Evolutionary conservation across 2,113 vertebrate genomes (phyloP), one percentile per base, ranked within the genome.

Genomic region (Onychostoma macrolepis): DNA sequence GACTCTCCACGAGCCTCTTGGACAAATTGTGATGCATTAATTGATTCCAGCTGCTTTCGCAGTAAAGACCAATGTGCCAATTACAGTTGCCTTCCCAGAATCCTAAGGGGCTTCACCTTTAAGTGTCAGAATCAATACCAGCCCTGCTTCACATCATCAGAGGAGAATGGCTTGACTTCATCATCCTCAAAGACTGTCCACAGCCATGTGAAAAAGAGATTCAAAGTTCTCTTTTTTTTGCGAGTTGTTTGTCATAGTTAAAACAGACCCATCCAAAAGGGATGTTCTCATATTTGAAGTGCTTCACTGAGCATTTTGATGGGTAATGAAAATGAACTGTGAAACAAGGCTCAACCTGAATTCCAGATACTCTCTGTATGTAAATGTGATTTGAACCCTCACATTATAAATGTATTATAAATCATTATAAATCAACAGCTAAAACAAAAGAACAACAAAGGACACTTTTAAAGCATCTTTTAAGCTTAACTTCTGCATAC

Each of bases 71-170:
- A 19, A 11, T 19, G 63, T 65, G 12, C 82, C 36, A 26, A 56
- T 72, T 2, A 19, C 79, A 74, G 11, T 56, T 1, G 28, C 17
- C 33, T 87, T 61, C 63, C 48, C n/a, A 58, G 43, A 84, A 58
- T n/a, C 72, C 26, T 78, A 41, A 74, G 33, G 86, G 63, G 48
- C 82, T 15, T 84, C 72, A 69, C 61, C 87, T 79, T 84, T 58
- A 36, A 69, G 67, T 28, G 58, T 43, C 19, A 50, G 13, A 72
- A 76, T 67, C 30, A 76, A 75, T 65, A 24, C 72, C 50, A 50
- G 81, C 81, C 63, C 58, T 79, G 33, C n/a, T 77, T 33, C 6
- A 38, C 61, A 38, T 77, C 43, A 84, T 71, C 63, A 45, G 8
- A 24, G 19, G 15, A 67, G 61, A 67, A 69, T 11, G 61, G 26